phyloP scores from a whole-genome alignment of 1,140 invertebrate genomes.

The Rhyacophila brunnea region DNA sequence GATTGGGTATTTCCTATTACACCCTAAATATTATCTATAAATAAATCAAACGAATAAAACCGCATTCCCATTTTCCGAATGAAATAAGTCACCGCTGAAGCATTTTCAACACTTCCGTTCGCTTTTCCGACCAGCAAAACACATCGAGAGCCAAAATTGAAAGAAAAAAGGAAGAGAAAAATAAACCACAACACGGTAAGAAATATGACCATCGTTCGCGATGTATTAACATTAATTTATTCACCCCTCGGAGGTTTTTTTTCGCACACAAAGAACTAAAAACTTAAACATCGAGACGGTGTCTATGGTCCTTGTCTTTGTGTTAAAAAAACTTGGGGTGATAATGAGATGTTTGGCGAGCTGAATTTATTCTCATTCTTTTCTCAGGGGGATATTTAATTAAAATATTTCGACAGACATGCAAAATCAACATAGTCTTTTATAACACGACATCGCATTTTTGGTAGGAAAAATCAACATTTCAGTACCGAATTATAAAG shows the following conservation, averaged over 20 bases:
- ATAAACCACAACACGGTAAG: constrained; percentile 18
- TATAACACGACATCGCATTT: no score
- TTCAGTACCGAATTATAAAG: no score
- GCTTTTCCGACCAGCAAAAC: constrained; percentile 10
- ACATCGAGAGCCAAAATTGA: constrained; percentile 2
- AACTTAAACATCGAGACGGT: not conserved
- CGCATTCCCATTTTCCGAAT: constrained; percentile 11
- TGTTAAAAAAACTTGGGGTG: constrained; percentile 11
- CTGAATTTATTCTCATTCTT: constrained; percentile 28
- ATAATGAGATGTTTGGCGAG: constrained; percentile 34
- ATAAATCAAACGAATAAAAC: constrained; percentile 8
- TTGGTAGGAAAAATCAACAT: no score
- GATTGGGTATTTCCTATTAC: constrained; percentile 1
- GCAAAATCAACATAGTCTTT: no score
- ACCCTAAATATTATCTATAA: constrained; percentile 5
- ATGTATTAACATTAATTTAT: constrained; percentile 32
- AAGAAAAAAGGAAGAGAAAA: not conserved
- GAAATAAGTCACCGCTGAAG: constrained; percentile 30
- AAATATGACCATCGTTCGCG: constrained; percentile 27
- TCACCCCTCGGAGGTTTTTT: constrained; percentile 23
- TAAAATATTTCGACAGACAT: constrained; percentile 21
- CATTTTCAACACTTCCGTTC: constrained; percentile 19
- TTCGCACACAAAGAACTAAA: constrained; percentile 3
- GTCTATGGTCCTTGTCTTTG: no score
- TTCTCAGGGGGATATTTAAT: constrained; percentile 24